Evolutionary conservation across 2,888 invertebrate species (phyloP).

Genomic region (Cynaeus angustus): DNA sequence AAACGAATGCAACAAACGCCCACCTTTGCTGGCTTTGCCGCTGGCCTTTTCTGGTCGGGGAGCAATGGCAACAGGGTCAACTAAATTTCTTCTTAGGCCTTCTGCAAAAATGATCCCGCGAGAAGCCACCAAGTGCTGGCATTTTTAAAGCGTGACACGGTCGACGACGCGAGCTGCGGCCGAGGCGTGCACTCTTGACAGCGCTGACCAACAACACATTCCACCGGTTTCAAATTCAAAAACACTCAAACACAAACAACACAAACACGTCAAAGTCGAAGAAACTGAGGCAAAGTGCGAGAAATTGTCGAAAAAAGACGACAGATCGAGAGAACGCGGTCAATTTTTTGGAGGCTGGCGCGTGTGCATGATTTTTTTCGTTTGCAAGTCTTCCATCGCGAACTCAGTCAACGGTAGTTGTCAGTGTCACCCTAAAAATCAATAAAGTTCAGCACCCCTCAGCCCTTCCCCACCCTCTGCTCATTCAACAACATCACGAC

Average conservation of each 20-base stretch:
- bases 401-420: constrained; percentile 75
- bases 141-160: constrained; percentile 71
- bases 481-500: constrained; percentile 70
- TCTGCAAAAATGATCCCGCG: constrained; percentile 73
- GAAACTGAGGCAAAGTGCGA: constrained; percentile 56
- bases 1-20: constrained; percentile 56
- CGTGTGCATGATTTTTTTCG: constrained; percentile 71
- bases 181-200: constrained; percentile 67
- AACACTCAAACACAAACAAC: constrained; percentile 62
- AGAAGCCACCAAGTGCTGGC: constrained; percentile 72
- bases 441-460: constrained; percentile 75
- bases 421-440: constrained; percentile 81
- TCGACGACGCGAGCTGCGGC: constrained; percentile 68
- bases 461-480: constrained; percentile 71
- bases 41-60: constrained; percentile 67
- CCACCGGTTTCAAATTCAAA: constrained; percentile 70
- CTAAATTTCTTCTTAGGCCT: constrained; percentile 75
- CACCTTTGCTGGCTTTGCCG: constrained; percentile 69
- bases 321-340: constrained; percentile 20
- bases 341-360: constrained; percentile 63
- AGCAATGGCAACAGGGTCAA: constrained; percentile 73
- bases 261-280: constrained; percentile 48
- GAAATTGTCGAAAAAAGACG: constrained; percentile 24
- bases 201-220: constrained; percentile 67
- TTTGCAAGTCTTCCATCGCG: constrained; percentile 72